A percentile compares a stretch with the other conserved stretches of the same genome.
Conservation (phyloP, 1,140 invertebrate genomes). For the Trichonephila clavipes region DNA sequence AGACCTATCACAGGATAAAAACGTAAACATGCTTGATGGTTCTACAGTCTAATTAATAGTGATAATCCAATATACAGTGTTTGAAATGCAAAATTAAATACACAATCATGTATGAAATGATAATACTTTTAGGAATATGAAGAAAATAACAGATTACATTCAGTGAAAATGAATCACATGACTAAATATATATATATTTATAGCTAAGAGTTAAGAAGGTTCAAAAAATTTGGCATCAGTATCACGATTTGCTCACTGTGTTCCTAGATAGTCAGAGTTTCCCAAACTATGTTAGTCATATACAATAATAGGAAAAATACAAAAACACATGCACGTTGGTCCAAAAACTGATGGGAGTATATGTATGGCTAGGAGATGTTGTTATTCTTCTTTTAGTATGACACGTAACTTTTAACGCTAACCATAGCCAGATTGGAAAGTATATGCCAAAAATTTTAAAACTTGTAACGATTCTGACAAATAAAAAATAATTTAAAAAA, state of each 20-base stretch:
- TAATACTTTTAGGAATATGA: conserved; percentile 22
- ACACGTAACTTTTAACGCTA: too few relatives aligned
- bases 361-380: too few relatives aligned
- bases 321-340: neutral
- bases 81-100: conserved; percentile 37
- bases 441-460: too few relatives aligned
- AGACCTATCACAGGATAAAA: conserved; percentile 51
- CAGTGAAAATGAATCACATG: neutral
- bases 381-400: too few relatives aligned
- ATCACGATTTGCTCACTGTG: conserved; percentile 46
- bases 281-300: conserved; percentile 9
- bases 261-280: conserved; percentile 11
- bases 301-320: neutral
- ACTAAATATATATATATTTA: conserved; percentile 4
- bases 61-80: conserved; percentile 25
- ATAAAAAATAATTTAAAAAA: too few relatives aligned
- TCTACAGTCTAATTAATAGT: conserved; percentile 24
- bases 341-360: neutral
- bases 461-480: too few relatives aligned
- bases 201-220: conserved; percentile 36
- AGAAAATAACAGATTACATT: conserved; percentile 6
- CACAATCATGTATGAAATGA: conserved; percentile 32
- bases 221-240: conserved; percentile 66
- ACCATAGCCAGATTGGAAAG: too few relatives aligned
- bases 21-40: neutral